phyloP scores from a whole-genome alignment of 2,113 vertebrate species.

The Tragulus kanchil region DNA sequence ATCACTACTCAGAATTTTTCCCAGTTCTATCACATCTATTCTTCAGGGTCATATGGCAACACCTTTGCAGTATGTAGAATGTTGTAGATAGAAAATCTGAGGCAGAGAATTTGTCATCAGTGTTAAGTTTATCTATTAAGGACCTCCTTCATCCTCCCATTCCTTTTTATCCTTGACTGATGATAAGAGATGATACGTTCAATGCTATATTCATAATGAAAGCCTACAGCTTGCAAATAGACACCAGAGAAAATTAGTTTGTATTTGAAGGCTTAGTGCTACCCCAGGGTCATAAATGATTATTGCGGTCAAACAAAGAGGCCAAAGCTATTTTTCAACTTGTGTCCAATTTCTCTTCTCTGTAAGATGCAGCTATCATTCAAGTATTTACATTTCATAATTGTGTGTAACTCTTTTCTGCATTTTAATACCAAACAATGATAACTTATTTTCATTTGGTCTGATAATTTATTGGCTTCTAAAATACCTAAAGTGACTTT shows the following conservation, averaged over 20 bases:
- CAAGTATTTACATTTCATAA: background rate
- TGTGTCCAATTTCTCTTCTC: background rate
- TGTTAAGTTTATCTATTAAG: constrained; percentile 33
- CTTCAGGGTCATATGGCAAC: constrained; percentile 3
- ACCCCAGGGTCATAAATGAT: constrained; percentile 11
- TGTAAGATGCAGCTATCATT: background rate
- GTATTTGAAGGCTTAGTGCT: background rate
- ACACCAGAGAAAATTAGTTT: constrained; percentile 45
- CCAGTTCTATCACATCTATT: background rate
- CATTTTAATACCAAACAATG: constrained; percentile 1
- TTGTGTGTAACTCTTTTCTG: background rate
- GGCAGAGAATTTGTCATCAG: background rate
- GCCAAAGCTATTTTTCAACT: background rate
- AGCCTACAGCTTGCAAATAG: background rate
- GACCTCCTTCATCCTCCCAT: constrained; percentile 33
- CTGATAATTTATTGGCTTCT: background rate
- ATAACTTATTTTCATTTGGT: background rate
- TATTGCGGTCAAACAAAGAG: constrained; percentile 34
- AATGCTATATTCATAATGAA: constrained; percentile 43
- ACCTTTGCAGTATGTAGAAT: constrained; percentile 19
- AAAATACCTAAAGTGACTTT: background rate
- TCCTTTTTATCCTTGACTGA: constrained; percentile 37
- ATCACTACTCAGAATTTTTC: background rate
- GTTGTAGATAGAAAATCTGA: constrained; percentile 15
- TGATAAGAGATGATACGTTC: constrained; percentile 19